A percentile compares a stretch with the other conserved stretches of the same genome.
Conservation (phyloP, 2,113 vertebrate genomes). For the Dunckerocampus dactyliophorus region DNA sequence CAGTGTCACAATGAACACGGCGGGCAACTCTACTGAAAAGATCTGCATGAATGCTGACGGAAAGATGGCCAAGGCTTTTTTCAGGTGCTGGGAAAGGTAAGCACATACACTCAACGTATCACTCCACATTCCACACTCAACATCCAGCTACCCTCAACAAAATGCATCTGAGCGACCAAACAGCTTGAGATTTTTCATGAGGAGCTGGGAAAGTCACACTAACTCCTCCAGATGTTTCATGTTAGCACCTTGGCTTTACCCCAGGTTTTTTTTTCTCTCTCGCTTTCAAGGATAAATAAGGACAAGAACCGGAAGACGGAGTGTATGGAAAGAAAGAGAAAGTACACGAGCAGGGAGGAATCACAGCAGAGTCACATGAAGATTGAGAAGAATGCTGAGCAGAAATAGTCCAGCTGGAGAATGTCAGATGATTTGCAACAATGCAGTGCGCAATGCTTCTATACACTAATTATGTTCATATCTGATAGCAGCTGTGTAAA, state of each 20-base stretch:
- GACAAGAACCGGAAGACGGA: constrained; percentile 51
- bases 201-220: background rate
- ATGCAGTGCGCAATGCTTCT: background rate
- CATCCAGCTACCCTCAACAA: background rate
- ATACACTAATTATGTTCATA: constrained; percentile 4
- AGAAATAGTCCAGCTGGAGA: background rate
- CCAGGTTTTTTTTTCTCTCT: constrained; percentile 14
- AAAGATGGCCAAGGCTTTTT: constrained; percentile 32
- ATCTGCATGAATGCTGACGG: constrained; percentile 48
- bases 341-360: background rate
- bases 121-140: background rate
- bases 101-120: background rate
- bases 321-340: constrained; percentile 49
- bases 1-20: constrained; percentile 52
- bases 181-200: background rate
- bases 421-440: too few relatives aligned
- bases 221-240: constrained; percentile 50
- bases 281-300: constrained; percentile 58
- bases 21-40: background rate
- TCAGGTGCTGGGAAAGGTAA: constrained; percentile 70
- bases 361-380: constrained; percentile 23
- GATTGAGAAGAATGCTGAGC: constrained; percentile 21
- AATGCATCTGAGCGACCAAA: constrained; percentile 1
- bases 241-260: constrained; percentile 41
- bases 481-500: constrained; percentile 37